Conservation (phyloP, 1,140 invertebrate species). For the Oreohelix idahoensis region DNA sequence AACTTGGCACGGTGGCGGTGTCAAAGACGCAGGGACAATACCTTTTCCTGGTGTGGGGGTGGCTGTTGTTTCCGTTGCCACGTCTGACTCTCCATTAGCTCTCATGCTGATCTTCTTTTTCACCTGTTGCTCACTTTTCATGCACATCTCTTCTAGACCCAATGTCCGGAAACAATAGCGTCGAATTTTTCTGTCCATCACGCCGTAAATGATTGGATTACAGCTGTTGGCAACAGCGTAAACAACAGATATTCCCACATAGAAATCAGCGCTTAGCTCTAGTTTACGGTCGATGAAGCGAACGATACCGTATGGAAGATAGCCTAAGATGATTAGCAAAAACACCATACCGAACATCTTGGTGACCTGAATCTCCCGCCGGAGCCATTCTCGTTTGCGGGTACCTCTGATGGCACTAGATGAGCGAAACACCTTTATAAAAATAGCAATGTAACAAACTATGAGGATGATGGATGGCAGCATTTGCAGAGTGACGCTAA, state of each 20-base stretch:
- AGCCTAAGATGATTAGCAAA: constrained; percentile 71
- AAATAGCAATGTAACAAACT: constrained; percentile 71
- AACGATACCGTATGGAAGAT: constrained; percentile 70
- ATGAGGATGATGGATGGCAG: constrained; percentile 70
- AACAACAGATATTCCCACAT: constrained; percentile 70
- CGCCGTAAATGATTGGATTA: constrained; percentile 71
- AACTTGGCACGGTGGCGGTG: constrained; percentile 11
- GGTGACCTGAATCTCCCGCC: constrained; percentile 72
- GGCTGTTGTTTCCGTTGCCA: constrained; percentile 41
- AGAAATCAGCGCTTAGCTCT: constrained; percentile 66
- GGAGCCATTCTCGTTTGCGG: constrained; percentile 64
- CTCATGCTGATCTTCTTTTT: constrained; percentile 39
- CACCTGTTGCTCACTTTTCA: constrained; percentile 42
- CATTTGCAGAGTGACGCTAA: constrained; percentile 68
- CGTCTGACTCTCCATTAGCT: constrained; percentile 42
- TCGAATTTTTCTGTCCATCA: constrained; percentile 70
- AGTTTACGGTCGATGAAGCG: constrained; percentile 68
- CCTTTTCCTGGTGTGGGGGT: not conserved
- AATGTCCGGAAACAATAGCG: constrained; percentile 63
- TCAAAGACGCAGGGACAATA: not conserved
- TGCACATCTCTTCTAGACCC: constrained; percentile 44
- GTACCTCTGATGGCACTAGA: constrained; percentile 59
- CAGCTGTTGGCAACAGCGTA: constrained; percentile 70
- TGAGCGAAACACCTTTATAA: constrained; percentile 68
- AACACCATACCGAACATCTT: constrained; percentile 74